Conservation (phyloP, 2,888 invertebrate species). For the Drosophila cracens region DNA sequence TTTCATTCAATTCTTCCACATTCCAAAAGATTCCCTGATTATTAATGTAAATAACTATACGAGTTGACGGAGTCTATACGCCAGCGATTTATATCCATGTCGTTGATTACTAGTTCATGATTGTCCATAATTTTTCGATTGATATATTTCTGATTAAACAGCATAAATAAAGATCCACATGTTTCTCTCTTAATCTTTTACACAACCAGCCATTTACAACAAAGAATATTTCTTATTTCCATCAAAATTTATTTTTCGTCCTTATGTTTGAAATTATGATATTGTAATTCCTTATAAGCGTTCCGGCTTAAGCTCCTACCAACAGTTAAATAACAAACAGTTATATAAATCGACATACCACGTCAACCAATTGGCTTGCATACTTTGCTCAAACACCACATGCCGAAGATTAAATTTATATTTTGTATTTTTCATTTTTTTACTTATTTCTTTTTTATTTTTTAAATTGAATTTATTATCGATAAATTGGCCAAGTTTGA, state of each 20-base stretch:
- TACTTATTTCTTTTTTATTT: background rate
- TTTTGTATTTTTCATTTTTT: background rate
- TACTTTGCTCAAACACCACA: too few relatives aligned
- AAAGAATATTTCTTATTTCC: background rate
- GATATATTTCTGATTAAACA: background rate
- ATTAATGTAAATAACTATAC: background rate
- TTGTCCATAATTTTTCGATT: background rate
- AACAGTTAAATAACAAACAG: too few relatives aligned
- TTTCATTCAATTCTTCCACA: background rate
- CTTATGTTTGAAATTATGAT: background rate
- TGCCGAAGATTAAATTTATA: background rate
- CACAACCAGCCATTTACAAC: background rate
- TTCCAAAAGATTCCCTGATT: background rate
- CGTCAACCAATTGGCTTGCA: too few relatives aligned
- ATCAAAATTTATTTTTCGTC: background rate
- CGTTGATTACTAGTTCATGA: background rate
- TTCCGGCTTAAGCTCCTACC: background rate
- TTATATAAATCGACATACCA: too few relatives aligned
- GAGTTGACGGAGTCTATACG: background rate
- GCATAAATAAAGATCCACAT: background rate
- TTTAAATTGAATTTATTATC: background rate
- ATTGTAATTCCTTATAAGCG: background rate
- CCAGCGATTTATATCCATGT: background rate
- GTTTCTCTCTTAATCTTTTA: background rate
- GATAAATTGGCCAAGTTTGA: background rate